A percentile compares a stretch with the other conserved stretches of the same genome.
Evolutionary conservation across 2,888 invertebrate genomes (phyloP).

Genomic region (Pollenia amentaria): DNA sequence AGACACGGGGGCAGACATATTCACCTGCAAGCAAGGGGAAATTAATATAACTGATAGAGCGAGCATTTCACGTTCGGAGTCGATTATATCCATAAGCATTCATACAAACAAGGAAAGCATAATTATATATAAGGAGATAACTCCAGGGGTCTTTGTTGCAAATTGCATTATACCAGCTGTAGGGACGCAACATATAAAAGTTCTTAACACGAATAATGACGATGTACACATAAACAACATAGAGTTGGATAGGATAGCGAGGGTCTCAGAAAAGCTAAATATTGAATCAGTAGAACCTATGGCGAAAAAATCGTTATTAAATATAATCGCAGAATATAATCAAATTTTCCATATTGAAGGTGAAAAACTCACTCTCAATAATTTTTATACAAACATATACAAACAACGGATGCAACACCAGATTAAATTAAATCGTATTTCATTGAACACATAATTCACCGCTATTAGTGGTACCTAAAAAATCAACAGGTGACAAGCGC

Average conservation of each 20-base stretch:
- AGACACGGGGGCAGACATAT: no score
- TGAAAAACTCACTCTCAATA: background rate
- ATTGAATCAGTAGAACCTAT: no score
- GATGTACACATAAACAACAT: background rate
- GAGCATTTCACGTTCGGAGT: background rate
- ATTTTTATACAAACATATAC: background rate
- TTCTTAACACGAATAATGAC: background rate
- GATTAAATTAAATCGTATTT: background rate
- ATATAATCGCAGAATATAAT: no score
- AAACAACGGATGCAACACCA: background rate
- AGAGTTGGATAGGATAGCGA: no score
- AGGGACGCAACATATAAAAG: background rate
- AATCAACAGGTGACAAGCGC: no score
- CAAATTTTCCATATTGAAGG: constrained; percentile 8
- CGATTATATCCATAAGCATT: background rate
- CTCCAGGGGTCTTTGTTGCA: no score
- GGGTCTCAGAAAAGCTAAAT: no score
- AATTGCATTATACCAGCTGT: background rate
- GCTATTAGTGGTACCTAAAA: no score
- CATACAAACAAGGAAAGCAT: no score
- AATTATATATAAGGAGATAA: no score
- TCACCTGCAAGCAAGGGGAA: background rate
- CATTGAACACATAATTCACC: no score
- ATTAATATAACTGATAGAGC: background rate
- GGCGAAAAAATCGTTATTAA: background rate